Evolutionary conservation across 2,888 invertebrate species (phyloP).

Genomic region (Ormyrus labotus): DNA sequence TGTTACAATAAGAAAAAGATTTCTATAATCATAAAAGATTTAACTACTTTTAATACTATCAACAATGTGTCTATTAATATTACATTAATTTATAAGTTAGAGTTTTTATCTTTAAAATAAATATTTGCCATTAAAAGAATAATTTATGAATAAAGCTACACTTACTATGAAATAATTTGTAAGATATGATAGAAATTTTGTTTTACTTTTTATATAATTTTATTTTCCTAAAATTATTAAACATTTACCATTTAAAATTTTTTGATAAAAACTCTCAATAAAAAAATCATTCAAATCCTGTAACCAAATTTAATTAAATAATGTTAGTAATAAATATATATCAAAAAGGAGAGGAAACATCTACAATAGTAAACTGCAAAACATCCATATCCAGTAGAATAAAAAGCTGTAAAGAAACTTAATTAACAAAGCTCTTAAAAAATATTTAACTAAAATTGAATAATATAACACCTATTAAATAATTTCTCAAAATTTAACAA

Average conservation of each 20-base stretch:
- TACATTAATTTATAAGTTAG: not conserved
- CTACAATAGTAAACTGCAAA: conserved; percentile 30
- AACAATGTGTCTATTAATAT: not conserved
- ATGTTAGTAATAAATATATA: conserved; percentile 31
- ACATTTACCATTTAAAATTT: too few species aligned
- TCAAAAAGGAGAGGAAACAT: conserved; percentile 16
- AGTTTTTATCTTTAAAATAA: conserved; percentile 4
- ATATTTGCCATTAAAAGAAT: not conserved
- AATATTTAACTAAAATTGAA: conserved; percentile 4
- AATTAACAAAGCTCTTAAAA: conserved; percentile 30
- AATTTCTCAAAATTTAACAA: not conserved
- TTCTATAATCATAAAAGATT: conserved; percentile 10
- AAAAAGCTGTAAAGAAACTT: conserved; percentile 57
- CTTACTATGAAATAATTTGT: too few species aligned
- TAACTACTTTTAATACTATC: conserved; percentile 19
- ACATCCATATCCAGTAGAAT: conserved; percentile 54
- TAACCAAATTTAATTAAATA: conserved; percentile 18
- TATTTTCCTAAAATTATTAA: too few species aligned
- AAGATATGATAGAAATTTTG: too few species aligned
- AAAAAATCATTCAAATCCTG: conserved; percentile 3
- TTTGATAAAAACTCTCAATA: too few species aligned
- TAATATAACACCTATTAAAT: conserved; percentile 1
- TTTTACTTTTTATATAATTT: too few species aligned
- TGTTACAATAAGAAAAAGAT: not conserved
- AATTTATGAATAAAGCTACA: not conserved